Base-by-base conservation (phyloP, 2,113 vertebrate genomes). In the Alethe castanea region DNA sequence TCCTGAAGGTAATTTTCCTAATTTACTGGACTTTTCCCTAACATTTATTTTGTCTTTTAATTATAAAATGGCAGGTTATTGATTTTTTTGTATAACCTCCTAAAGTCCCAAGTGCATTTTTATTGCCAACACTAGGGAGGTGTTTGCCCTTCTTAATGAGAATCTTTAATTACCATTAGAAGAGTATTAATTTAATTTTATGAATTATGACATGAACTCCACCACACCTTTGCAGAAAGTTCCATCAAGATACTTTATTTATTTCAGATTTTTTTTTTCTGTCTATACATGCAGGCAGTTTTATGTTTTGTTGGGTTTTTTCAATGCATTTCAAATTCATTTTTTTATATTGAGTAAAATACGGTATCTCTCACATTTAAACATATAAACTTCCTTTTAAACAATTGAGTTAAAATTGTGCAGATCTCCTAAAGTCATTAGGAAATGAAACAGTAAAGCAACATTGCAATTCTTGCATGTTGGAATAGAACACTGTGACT, bases 1-100 rank as follows among this genome's bases (percentile, higher is more conserved):
- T 98, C 92, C 97, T 98, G 97, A 98, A 98, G 97, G 98, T 98
- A 97, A 97, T 99, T 98, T 99, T 98, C 97, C 96, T 99, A 99
- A 99, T 99, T 99, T 98, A 98, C 95, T 98, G 96, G 97, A 98
- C 96, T 96, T 98, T 97, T 94, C 88, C 97, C 95, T 97, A 97
- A 97, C 98, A 98, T 98, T 98, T 98, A 98, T 98, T 98, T 98
- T 98, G 96, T 98, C 95, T 98, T 98, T 98, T 99, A 98, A 99
- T 99, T 99, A 98, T 97, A 98, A 98, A 99, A 99, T 98, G 98
- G 97, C 98, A 98, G 95, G 96, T 96, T 98, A 99, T 99, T 97
- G 98, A 99, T 99, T 98, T 97, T 97, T 80, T 92, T 79, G 54
- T 97, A 96, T 96, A 98, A 96, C 97, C 96, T 98, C 97, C 95